phyloP scores from a whole-genome alignment of 2,888 invertebrate species.

The Cantharis lateralis region DNA sequence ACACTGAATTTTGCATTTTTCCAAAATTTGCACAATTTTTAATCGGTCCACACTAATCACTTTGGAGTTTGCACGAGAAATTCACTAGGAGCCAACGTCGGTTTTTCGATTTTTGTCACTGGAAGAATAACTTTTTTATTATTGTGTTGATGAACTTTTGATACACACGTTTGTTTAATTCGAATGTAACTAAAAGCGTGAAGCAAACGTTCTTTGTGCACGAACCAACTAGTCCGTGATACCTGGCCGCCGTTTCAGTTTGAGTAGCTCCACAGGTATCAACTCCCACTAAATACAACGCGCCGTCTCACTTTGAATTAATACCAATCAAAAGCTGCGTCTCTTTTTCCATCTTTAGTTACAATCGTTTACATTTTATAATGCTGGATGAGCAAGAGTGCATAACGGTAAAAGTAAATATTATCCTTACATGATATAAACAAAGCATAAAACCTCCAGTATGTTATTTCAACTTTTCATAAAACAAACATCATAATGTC shows the following conservation, averaged over 20 bases:
- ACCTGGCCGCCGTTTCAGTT: constrained; percentile 36
- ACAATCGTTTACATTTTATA: constrained; percentile 18
- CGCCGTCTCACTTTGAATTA: constrained; percentile 33
- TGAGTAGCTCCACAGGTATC: constrained; percentile 48
- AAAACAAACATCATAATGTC: not conserved
- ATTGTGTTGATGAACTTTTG: not conserved
- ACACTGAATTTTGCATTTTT: not conserved
- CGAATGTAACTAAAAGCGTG: not conserved
- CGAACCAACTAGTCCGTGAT: constrained; percentile 27
- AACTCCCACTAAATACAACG: constrained; percentile 38
- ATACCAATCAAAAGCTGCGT: constrained; percentile 12
- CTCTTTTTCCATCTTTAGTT: constrained; percentile 15
- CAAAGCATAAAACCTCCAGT: not conserved
- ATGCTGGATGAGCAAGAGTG: constrained; percentile 24
- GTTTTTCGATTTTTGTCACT: not conserved
- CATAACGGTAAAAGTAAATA: constrained; percentile 24
- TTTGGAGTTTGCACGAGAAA: not conserved
- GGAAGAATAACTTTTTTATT: not conserved
- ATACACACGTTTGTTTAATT: not conserved
- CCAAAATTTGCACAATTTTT: not conserved
- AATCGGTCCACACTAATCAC: not conserved
- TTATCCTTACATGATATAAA: constrained; percentile 6
- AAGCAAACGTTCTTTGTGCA: constrained; percentile 14
- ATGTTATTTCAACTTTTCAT: not conserved
- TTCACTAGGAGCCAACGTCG: not conserved